Evolutionary conservation across 2,888 invertebrate species (phyloP).

Genomic region (Nemotelus nigrinus): DNA sequence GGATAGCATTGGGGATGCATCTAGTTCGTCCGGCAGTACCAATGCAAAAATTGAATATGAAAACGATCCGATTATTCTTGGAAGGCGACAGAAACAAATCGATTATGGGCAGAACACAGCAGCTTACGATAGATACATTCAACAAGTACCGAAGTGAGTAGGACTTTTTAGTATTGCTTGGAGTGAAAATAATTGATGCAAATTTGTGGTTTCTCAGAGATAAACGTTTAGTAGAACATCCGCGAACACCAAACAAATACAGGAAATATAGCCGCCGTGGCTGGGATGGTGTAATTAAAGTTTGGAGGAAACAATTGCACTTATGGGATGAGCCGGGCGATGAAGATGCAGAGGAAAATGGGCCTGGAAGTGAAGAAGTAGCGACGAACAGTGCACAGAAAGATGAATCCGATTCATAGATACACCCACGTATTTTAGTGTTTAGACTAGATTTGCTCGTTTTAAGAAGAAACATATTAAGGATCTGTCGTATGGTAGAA

Average conservation of each 20-base stretch:
- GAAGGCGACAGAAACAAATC: constrained; percentile 89
- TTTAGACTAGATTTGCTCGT: too few relatives aligned
- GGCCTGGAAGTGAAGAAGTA: too few relatives aligned
- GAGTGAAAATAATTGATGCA: constrained; percentile 19
- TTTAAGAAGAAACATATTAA: too few relatives aligned
- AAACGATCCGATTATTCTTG: constrained; percentile 75
- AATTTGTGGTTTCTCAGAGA: constrained; percentile 62
- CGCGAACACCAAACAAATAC: constrained; percentile 89
- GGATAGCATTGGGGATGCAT: constrained; percentile 50
- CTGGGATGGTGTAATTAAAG: constrained; percentile 88
- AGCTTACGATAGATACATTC: constrained; percentile 82
- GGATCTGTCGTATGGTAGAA: too few relatives aligned
- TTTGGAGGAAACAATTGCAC: constrained; percentile 89
- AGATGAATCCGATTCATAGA: too few relatives aligned
- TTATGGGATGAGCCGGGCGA: constrained; percentile 73
- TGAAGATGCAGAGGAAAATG: too few relatives aligned
- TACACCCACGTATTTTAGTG: too few relatives aligned
- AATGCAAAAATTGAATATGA: constrained; percentile 67
- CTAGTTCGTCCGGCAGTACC: constrained; percentile 53
- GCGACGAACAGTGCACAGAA: too few relatives aligned
- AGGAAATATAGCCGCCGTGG: constrained; percentile 89
- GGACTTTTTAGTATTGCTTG: background rate
- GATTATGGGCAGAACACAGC: constrained; percentile 94
- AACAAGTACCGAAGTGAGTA: constrained; percentile 75
- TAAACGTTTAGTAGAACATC: constrained; percentile 77